A percentile compares a stretch with the other conserved stretches of the same genome.
Conservation (phyloP, 2,113 vertebrate genomes). For the Orycteropus afer region DNA sequence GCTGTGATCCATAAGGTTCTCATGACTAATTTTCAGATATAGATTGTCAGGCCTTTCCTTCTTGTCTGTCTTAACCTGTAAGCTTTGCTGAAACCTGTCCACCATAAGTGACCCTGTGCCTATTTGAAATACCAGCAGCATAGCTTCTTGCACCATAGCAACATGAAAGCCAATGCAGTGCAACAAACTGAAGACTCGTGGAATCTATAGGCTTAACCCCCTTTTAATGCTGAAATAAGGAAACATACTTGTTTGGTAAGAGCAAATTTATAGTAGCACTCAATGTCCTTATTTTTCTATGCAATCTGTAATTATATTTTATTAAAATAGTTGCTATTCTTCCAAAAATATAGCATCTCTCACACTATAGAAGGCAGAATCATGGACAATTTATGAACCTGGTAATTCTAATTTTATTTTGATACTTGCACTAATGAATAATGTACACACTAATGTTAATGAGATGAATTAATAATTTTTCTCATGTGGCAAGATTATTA, state of each 20-base stretch:
- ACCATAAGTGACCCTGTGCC: not conserved
- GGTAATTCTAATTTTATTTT: conserved; percentile 74
- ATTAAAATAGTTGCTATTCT: conserved; percentile 16
- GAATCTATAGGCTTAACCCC: not conserved
- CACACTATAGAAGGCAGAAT: not conserved
- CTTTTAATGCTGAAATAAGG: not conserved
- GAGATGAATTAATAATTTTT: conserved; percentile 77
- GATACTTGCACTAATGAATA: conserved; percentile 74
- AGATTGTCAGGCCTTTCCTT: not conserved
- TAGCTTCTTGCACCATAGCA: not conserved
- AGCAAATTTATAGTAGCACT: not conserved
- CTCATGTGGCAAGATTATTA: conserved; percentile 72
- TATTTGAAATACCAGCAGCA: not conserved
- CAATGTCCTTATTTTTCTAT: not conserved
- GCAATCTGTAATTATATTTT: conserved; percentile 45
- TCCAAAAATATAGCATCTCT: conserved; percentile 34
- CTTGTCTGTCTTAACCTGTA: too few relatives aligned
- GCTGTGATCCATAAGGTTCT: not conserved
- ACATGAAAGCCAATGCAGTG: not conserved
- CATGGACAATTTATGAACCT: conserved; percentile 46
- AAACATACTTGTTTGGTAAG: not conserved
- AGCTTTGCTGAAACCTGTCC: not conserved
- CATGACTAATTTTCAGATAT: not conserved
- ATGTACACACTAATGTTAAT: conserved; percentile 79
- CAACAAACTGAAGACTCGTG: not conserved